A percentile compares a stretch with the other conserved stretches of the same genome.
phyloP scores from a whole-genome alignment of 2,113 vertebrate species.

The Thinocorus orbignyianus region DNA sequence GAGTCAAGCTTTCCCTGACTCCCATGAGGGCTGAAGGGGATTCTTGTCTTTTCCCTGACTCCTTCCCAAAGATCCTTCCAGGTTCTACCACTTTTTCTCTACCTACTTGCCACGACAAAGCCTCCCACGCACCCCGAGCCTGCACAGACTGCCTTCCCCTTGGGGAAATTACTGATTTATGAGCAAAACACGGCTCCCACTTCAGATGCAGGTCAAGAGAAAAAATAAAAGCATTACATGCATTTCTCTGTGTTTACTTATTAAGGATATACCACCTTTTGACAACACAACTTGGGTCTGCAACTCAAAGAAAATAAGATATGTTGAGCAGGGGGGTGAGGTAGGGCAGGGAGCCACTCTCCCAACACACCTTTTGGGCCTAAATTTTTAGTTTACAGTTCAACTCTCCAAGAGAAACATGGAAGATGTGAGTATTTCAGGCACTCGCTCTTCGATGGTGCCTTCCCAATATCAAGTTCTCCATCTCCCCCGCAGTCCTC shows the following conservation, averaged over 20 bases:
- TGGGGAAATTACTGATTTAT: neutral
- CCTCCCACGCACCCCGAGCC: neutral
- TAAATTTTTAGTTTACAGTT: neutral
- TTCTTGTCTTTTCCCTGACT: fast-evolving
- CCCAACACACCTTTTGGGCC: neutral
- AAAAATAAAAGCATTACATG: neutral
- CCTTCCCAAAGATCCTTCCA: neutral
- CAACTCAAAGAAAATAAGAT: neutral
- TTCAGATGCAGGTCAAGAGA: neutral
- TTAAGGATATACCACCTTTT: neutral
- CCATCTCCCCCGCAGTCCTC: neutral
- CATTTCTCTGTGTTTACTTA: neutral
- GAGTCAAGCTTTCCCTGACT: neutral
- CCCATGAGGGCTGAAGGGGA: fast-evolving
- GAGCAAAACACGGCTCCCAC: neutral
- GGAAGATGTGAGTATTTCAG: neutral
- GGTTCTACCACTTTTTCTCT: neutral
- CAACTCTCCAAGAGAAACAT: neutral
- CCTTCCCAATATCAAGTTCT: neutral
- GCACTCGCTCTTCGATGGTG: neutral
- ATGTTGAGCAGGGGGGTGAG: neutral
- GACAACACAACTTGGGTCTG: neutral
- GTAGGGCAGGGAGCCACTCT: neutral
- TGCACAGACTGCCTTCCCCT: neutral
- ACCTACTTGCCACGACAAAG: neutral